Evolutionary conservation across 2,888 invertebrate genomes (phyloP), one percentile per base, ranked within the genome.

Genomic region (Balanococcus diminutus): DNA sequence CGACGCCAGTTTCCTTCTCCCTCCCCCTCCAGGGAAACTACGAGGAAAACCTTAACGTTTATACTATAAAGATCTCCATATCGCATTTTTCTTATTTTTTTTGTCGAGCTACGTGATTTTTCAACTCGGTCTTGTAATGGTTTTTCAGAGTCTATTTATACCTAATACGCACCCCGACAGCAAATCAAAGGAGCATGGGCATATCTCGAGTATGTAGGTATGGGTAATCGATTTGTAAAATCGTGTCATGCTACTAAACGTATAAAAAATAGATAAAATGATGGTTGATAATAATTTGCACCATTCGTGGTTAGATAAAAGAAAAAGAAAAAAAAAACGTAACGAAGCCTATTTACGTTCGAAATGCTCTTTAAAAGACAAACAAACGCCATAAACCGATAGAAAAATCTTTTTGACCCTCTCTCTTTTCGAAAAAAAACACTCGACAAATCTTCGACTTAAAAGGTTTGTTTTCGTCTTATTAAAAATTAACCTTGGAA

Each of bases 181-280:
- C 42, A 42, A 42, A 36, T 8, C 3, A 36, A 8, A 36, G 36
- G 36, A 36, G 8, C 36, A 36, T 36, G 36, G 8, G 36, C 3
- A 16, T 42, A 14, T 22, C 14, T 22, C 14, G 31, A 72, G 72
- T 31, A 56, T 11, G 14, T 42, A 36, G 11, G 16, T 11, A 14
- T 56, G 6, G 5, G 72, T 31, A 72, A 72, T 72, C 72, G 72
- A 72, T 72, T 72, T 72, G 28, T 16, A 31, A 72, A 72, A 11
- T 72, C 72, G 0, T 31, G 25, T 72, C 72, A 56, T 22, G 3
- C 22, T 22, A 56, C 56, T n/a, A n/a, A n/a, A 19, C 4, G 72
- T 31, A 72, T 72, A 22, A 72, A 72, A 72, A 72, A 72, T 72
- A 31, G 72, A 72, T 72, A 72, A 72, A 72, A 31, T 72, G 72